Percentiles rank a stretch among this genome's conserved stretches.
Conservation (phyloP, 2,888 invertebrate species). For the Mesorhabditis belari region DNA sequence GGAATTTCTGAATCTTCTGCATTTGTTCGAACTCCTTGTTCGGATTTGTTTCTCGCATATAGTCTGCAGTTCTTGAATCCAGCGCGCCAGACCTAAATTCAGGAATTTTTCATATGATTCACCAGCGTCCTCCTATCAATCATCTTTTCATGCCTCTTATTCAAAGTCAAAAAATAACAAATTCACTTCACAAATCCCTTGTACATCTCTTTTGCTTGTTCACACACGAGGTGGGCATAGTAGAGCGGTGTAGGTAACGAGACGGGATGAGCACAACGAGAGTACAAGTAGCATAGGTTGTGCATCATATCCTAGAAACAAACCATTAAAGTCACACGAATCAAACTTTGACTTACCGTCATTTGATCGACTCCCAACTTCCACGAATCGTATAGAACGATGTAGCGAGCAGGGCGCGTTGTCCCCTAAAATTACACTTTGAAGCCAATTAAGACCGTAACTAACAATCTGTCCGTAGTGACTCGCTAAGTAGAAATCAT, state of each 20-base stretch:
- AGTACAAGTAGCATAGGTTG: constrained; percentile 21
- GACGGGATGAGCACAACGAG: constrained; percentile 74
- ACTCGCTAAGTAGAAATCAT: constrained; percentile 93
- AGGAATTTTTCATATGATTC: too few species aligned
- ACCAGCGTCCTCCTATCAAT: too few species aligned
- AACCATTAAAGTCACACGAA: background rate
- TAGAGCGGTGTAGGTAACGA: constrained; percentile 97
- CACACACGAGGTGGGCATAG: constrained; percentile 97
- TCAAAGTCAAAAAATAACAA: background rate
- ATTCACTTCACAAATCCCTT: constrained; percentile 3
- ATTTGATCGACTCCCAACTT: constrained; percentile 95
- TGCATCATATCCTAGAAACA: constrained; percentile 24
- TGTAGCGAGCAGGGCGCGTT: constrained; percentile 95
- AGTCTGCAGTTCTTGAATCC: too few species aligned
- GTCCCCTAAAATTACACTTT: constrained; percentile 65
- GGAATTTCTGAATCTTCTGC: too few species aligned
- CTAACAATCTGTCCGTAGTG: constrained; percentile 45
- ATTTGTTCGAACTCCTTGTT: too few species aligned
- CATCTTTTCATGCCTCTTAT: too few species aligned
- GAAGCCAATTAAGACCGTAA: background rate
- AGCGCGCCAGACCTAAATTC: too few species aligned
- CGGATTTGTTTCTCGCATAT: too few species aligned
- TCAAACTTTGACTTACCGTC: constrained; percentile 59
- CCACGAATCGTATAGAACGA: constrained; percentile 98
- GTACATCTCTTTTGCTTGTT: constrained; percentile 70